Evolutionary conservation across 2,888 invertebrate species (phyloP), one percentile per base, ranked within the genome.

Genomic region (Baccha elongata): DNA sequence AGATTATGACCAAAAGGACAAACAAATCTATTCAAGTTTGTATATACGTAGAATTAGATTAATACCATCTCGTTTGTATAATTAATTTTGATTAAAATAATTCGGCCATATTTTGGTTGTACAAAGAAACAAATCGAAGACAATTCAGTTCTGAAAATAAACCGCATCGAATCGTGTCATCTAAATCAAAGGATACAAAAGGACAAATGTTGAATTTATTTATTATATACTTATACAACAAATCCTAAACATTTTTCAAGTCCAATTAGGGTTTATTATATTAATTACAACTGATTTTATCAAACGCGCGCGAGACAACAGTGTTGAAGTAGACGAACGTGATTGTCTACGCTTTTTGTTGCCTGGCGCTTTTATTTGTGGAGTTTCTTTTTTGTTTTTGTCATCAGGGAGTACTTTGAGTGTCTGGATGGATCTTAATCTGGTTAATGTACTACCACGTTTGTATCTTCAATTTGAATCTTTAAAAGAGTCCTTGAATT

Each of bases 21-120:
- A n/a, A 48, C 58, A 62, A 60, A 32, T 50, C 29, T 48, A 48
- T 37, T 23, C 78, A 60, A 44, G 32, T 29, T 26, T 26, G 6
- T 42, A 6, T 8, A 11, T 1, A 11, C 2, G n/a, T 11, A 11
- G 21, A 15, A 26, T 26, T 8, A 37, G 19, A 65, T 15, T 65
- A 32, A 40, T 48, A 44, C 29, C 19, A 17, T 52, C 50, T 65
- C 72, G 13, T 72, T 68, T 37, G 21, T 40, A 15, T 73, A 67
- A 72, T 72, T 67, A 53, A 52, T 60, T 60, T 35, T 67, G 32
- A 62, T 72, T 72, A 73, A 67, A n/a, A n/a, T n/a, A n/a, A 79
- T 67, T 44, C 19, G 32, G 11, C 44, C 65, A 79, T 52, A 65
- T 44, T 42, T 32, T 26, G 60, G 37, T 53, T 44, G 19, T 7